These are phyloP conservation scores for Xestia rhomboidea DNA, from an alignment of 2,888 invertebrate species.

Conservation along the genomic window DNA sequence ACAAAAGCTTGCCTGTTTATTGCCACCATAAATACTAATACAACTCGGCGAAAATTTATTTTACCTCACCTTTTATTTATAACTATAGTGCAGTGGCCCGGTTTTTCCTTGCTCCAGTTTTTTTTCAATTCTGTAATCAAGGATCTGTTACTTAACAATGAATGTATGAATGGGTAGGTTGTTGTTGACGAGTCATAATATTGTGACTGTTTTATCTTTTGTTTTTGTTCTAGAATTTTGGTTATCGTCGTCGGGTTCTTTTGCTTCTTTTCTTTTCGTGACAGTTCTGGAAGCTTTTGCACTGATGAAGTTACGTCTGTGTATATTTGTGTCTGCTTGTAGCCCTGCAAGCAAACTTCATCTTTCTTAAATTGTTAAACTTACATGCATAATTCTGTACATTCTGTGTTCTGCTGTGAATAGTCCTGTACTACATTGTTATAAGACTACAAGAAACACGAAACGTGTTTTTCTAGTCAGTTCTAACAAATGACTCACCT, in stretches of 20 bases:
- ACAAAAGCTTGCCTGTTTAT: constrained; percentile 88
- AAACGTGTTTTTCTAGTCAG: constrained; percentile 31
- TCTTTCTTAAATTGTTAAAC: neutral
- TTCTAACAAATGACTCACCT: constrained; percentile 55
- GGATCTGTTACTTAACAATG: constrained; percentile 51
- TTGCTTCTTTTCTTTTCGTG: constrained; percentile 4
- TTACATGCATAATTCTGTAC: neutral
- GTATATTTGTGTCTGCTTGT: neutral
- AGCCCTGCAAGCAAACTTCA: neutral
- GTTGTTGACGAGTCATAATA: constrained; percentile 53
- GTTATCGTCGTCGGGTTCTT: neutral
- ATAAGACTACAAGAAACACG: constrained; percentile 6
- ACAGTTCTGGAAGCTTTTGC: neutral
- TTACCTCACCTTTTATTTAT: constrained; percentile 88
- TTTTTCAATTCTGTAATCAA: constrained; percentile 58
- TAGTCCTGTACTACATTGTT: neutral
- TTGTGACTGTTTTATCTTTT: constrained; percentile 50
- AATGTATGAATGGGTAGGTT: constrained; percentile 54
- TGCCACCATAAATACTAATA: constrained; percentile 89
- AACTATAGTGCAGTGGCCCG: constrained; percentile 79
- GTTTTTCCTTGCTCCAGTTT: constrained; percentile 73
- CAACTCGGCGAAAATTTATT: constrained; percentile 88
- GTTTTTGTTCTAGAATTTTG: constrained; percentile 31
- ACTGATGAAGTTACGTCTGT: neutral
- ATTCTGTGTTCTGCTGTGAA: neutral